Percentiles rank a stretch among this genome's conserved stretches.
phyloP scores from a whole-genome alignment of 2,888 invertebrate genomes.

The Microctonus hyperodae region DNA sequence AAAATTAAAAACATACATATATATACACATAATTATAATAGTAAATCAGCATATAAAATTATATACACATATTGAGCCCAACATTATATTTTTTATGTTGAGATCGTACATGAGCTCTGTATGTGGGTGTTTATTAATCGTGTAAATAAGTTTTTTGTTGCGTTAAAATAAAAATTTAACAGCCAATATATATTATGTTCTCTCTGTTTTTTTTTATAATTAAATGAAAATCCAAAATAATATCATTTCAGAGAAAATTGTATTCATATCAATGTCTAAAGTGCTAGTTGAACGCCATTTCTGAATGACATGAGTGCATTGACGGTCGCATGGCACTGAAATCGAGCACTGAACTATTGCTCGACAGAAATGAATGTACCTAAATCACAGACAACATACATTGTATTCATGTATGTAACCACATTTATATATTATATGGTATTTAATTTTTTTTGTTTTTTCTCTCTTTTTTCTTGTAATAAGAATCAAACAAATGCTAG shows the following conservation, averaged over 20 bases:
- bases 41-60: neutral
- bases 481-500: slow-evolving; percentile 17
- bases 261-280: neutral
- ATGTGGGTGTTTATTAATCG: neutral
- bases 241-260: neutral
- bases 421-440: neutral
- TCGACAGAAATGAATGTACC: neutral
- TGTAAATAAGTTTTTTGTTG: neutral
- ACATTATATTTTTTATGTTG: neutral
- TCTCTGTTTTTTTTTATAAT: neutral
- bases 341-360: neutral
- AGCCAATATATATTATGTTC: neutral
- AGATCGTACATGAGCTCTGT: neutral
- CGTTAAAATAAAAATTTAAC: neutral
- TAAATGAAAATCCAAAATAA: neutral
- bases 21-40: neutral
- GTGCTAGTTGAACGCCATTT: neutral
- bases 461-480: neutral
- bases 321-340: neutral
- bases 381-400: neutral
- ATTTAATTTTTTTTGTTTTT: too few species aligned
- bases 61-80: neutral
- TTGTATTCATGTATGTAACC: neutral
- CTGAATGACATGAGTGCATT: neutral
- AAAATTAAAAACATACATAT: neutral